Percentiles rank a stretch among this genome's conserved stretches.
Conservation (phyloP, 2,113 vertebrate genomes). For the Muntiacus muntjak region DNA sequence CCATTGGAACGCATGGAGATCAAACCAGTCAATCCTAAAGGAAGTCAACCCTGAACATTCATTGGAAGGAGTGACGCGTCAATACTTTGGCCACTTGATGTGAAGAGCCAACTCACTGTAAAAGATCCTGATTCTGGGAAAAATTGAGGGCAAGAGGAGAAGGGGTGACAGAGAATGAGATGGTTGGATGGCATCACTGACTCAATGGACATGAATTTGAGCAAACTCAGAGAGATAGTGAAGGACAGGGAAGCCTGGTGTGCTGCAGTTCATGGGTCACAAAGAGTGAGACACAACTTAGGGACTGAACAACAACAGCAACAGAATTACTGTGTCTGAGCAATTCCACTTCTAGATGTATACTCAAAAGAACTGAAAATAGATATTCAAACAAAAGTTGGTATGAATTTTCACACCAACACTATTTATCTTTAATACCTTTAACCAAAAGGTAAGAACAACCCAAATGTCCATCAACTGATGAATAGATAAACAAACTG, state of each 20-base stretch:
- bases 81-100: neutral
- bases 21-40: neutral
- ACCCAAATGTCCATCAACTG: neutral
- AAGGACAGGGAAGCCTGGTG: neutral
- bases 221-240: neutral
- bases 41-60: neutral
- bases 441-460: neutral
- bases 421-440: neutral
- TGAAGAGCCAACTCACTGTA: neutral
- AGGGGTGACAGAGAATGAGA: neutral
- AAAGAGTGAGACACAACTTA: neutral
- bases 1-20: rapidly evolving
- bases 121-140: neutral
- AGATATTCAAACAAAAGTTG: neutral
- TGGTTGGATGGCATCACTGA: neutral
- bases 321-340: neutral
- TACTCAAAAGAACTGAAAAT: neutral
- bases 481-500: neutral
- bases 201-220: neutral
- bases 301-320: neutral
- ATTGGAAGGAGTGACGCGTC: neutral
- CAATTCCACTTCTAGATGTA: neutral
- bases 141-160: neutral
- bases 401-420: neutral
- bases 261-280: neutral